phyloP scores from a whole-genome alignment of 2,113 vertebrate genomes.

The Oxyruncus cristatus region DNA sequence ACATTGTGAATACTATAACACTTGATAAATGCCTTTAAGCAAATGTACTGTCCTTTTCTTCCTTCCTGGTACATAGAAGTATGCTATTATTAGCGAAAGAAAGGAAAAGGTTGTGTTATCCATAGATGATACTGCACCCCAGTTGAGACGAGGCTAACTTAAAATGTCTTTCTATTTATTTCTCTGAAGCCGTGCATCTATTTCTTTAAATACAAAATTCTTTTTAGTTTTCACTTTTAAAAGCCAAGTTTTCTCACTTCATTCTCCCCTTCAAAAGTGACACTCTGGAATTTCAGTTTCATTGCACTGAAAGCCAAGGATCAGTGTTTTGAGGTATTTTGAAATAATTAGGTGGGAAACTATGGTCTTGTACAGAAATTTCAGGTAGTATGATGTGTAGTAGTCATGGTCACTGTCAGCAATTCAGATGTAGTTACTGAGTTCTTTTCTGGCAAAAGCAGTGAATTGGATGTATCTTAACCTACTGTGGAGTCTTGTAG shows the following conservation, averaged over 20 bases:
- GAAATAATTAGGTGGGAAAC: background rate
- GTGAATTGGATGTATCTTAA: background rate
- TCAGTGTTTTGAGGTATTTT: conserved; percentile 3
- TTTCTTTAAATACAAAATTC: background rate
- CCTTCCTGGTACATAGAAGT: background rate
- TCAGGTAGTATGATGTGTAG: background rate
- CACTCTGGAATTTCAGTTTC: background rate
- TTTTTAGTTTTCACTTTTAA: background rate
- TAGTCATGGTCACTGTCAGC: background rate
- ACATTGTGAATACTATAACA: background rate
- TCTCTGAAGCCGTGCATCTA: background rate
- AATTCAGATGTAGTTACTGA: conserved; percentile 8
- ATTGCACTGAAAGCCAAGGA: background rate
- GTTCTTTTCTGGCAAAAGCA: conserved; percentile 29
- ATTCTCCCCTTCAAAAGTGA: background rate
- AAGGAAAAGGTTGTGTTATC: background rate
- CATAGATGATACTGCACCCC: fast-evolving
- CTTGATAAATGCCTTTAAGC: background rate
- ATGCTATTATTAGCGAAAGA: background rate
- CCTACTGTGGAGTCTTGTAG: background rate
- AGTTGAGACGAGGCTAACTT: background rate
- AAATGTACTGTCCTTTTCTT: background rate
- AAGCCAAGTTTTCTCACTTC: background rate
- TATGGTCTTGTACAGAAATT: background rate
- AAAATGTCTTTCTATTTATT: background rate